Evolutionary conservation across 2,113 vertebrate genomes (phyloP), one percentile per base, ranked within the genome.

Genomic region (Miniopterus natalensis): DNA sequence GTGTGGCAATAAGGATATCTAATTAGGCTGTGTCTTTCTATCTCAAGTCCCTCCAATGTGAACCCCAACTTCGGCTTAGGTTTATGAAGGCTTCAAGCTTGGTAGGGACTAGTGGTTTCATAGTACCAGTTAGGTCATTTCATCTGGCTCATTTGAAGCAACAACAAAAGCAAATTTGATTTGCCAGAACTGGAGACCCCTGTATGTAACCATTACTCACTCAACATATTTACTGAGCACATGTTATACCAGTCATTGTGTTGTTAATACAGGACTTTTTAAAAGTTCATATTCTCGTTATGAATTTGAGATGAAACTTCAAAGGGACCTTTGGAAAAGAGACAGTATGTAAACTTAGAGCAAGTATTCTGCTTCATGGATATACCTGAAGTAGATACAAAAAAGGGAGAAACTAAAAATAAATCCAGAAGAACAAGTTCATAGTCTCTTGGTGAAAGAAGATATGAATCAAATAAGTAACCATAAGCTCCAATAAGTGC

Each of bases 351-450:
- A 40, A 66, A 61, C 61, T 66, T 70, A 93, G 49, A 90, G 57
- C 61, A 89, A 47, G 25, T 53, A 53, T 83, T 92, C 47, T 63
- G 66, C 36, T 95, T 55, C 5, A 1, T 17, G 79, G 55, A 55
- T 20, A 11, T n/a, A 84, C 45, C 68, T 65, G 55, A 93, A 63
- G 57, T 13, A 88, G 45, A 66, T 25, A 51, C 57, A 84, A 79
- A 84, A 47, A 94, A 53, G 55, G 68, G 68, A 88, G 81, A 70
- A 65, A 29, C 49, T 84, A 77, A 91, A 88, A 61, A 49, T 27
- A 89, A 81, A 84, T 49, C 36, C 59, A 49, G 29, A 7, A 92
- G 89, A 51, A 36, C 23, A 75, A 61, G 25, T 59, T 90, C 4
- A 21, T n/a, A 42, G 73, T 40, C 17, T 40, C 6, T 45, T 77